Base-by-base conservation (phyloP, 2,797 vertebrate genomes). In the Clamator glandarius region DNA sequence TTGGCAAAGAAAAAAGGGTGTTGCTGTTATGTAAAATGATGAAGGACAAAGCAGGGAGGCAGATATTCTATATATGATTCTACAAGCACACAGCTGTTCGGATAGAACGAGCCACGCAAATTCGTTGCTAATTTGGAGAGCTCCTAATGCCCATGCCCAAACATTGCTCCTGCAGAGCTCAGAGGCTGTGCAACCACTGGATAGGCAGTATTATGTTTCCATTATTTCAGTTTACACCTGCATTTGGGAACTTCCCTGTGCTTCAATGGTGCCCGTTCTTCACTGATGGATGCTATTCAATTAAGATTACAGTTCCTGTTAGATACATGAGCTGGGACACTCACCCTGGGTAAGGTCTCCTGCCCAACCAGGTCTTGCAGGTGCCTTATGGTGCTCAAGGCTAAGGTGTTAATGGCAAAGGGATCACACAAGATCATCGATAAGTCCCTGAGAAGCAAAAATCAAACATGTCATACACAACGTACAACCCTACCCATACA, bases 351-450 rank as follows among this genome's bases (percentile, higher is more conserved):
- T 73, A 99, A 97, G 20, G 98, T 97, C 51, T 99, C 99, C 97
- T 99, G 99, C 94, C 99, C 98, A 59, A 99, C 98, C 89, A 99
- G 98, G 93, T 99, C 99, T 44, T 99, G 99, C 41, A 99, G 97
- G 95, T 99, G 99, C 91, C 99, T 98, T 93, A 99, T 99, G 23
- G 99, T 98, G 75, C 99, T 99, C 97, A 99, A 95, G 2, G 99
- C 98, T 94, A 99, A 97, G 11, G 99, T 99, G 97, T 99, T 99
- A 90, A 99, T 99, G 85, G 99, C 99, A 72, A 99, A 99, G 0
- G 99, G 99, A 96, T 99, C 99, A 57, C 99, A 99, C 76, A 99
- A 97, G 97, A 99, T 99, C 99, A 99, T 99, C 10, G 99, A 99
- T 55, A 99, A 97, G 87, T 99, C 99, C 93, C 99, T 99, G 96